Evolutionary conservation across 2,113 vertebrate species (phyloP).

Genomic region (Thalassoma bifasciatum): DNA sequence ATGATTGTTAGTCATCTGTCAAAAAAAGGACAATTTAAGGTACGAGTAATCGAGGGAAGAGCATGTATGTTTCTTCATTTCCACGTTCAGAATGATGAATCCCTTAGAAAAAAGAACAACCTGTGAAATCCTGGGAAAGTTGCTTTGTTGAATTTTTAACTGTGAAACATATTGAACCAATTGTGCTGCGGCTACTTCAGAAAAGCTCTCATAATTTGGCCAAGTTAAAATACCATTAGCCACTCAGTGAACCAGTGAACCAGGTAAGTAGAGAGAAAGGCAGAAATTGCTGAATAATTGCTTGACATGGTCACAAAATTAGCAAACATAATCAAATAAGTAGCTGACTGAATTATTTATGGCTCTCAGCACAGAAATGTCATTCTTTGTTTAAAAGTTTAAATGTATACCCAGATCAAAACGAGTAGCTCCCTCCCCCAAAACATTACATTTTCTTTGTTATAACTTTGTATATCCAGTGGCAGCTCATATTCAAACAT

Average conservation of each 20-base stretch:
- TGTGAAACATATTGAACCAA: slow-evolving; percentile 64
- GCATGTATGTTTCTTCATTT: slow-evolving; percentile 59
- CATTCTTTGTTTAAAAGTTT: neutral
- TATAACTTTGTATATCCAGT: neutral
- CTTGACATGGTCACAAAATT: slow-evolving; percentile 81
- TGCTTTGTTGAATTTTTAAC: slow-evolving; percentile 40
- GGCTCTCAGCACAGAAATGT: slow-evolving; percentile 18
- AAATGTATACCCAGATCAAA: slow-evolving; percentile 8
- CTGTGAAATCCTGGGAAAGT: slow-evolving; percentile 30
- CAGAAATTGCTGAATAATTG: slow-evolving; percentile 76
- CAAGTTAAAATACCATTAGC: slow-evolving; percentile 78
- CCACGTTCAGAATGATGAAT: slow-evolving; percentile 39
- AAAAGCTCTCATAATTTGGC: slow-evolving; percentile 65
- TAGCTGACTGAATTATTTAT: slow-evolving; percentile 69
- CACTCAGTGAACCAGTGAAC: slow-evolving; percentile 80
- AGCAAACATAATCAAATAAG: slow-evolving; percentile 78
- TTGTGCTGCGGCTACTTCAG: slow-evolving; percentile 59
- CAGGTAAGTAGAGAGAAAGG: slow-evolving; percentile 77
- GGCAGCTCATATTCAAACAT: slow-evolving; percentile 6
- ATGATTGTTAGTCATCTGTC: slow-evolving; percentile 94
- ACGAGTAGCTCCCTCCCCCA: too few species aligned
- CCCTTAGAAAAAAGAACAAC: slow-evolving; percentile 62
- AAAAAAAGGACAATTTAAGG: slow-evolving; percentile 87
- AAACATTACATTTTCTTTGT: neutral
- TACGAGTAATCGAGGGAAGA: slow-evolving; percentile 48